Evolutionary conservation across 2,113 vertebrate species (phyloP).

Genomic region (Zosterops lateralis): DNA sequence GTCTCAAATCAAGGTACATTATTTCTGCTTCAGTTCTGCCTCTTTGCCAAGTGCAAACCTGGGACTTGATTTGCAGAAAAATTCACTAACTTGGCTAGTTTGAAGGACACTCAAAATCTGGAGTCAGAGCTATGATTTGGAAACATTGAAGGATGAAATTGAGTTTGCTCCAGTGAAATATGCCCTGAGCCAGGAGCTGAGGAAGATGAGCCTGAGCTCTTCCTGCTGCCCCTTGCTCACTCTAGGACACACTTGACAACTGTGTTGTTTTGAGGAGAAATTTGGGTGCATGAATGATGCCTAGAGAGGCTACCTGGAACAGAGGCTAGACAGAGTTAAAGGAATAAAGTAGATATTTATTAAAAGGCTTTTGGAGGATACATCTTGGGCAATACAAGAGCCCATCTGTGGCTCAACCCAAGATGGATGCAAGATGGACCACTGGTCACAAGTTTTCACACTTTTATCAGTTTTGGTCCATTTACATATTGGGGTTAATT

Average conservation of each 20-base stretch:
- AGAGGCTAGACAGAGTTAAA: not conserved
- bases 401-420: not conserved
- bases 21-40: not conserved
- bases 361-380: not conserved
- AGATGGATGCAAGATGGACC: not conserved
- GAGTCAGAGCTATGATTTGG: not conserved
- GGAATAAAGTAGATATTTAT: not conserved
- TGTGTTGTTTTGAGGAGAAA: not conserved
- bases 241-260: not conserved
- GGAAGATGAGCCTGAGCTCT: not conserved
- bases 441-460: not conserved
- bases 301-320: not conserved
- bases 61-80: not conserved
- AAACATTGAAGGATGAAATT: not conserved
- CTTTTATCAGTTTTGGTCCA: not conserved
- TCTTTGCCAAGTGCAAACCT: not conserved
- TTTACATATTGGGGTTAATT: not conserved
- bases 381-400: not conserved
- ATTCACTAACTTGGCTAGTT: not conserved
- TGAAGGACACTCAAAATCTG: not conserved
- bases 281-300: not conserved
- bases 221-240: not conserved
- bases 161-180: not conserved
- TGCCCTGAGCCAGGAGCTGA: fast-evolving
- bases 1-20: not conserved